These are phyloP conservation scores for Epinephelus fuscoguttatus DNA, from an alignment of 2,113 vertebrate species.

Conservation along the genomic window DNA sequence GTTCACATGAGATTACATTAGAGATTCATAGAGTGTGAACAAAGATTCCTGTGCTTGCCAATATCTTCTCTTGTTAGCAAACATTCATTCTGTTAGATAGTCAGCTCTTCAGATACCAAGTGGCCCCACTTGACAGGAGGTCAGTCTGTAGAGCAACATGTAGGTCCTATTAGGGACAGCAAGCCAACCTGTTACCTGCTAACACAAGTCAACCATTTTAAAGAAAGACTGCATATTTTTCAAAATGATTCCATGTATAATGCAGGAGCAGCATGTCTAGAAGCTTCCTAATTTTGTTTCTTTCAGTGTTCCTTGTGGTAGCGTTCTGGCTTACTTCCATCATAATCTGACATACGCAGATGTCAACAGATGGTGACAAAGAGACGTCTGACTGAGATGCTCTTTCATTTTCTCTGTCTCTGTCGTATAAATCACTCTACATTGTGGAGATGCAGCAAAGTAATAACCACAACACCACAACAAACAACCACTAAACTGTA, in stretches of 20 bases:
- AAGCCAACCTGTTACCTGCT: neutral
- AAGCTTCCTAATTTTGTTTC: neutral
- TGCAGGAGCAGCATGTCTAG: neutral
- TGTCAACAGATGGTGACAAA: constrained; percentile 1
- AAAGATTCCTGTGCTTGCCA: constrained; percentile 18
- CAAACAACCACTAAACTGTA: neutral
- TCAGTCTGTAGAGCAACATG: neutral
- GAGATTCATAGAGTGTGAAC: constrained; percentile 6
- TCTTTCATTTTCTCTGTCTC: neutral
- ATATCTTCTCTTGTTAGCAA: constrained; percentile 4
- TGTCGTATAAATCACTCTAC: neutral
- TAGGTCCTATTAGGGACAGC: neutral
- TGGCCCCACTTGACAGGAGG: neutral
- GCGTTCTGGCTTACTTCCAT: neutral
- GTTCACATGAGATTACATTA: constrained; percentile 32
- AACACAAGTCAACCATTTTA: neutral
- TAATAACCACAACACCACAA: neutral
- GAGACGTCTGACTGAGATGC: neutral
- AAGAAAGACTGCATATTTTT: neutral
- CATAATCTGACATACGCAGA: neutral
- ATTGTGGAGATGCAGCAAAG: neutral
- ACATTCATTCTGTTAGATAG: neutral
- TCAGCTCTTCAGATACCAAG: neutral
- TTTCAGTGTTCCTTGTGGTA: neutral
- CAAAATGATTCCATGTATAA: neutral